phyloP scores from a whole-genome alignment of 2,888 invertebrate genomes.

The Bimastos eiseni region DNA sequence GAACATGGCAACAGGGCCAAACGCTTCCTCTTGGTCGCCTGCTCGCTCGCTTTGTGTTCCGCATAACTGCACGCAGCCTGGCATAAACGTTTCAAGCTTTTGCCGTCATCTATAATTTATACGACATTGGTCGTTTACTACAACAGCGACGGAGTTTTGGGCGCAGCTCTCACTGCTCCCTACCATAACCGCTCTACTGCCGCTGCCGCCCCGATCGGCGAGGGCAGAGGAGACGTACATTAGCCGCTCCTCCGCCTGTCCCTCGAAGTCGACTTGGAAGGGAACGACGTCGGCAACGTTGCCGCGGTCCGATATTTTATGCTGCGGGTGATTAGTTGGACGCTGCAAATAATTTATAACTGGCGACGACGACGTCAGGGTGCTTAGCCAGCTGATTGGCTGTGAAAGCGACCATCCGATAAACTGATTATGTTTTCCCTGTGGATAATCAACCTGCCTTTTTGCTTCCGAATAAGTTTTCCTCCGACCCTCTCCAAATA shows the following conservation, averaged over 20 bases:
- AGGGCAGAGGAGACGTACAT: not conserved
- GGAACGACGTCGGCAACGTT: not conserved
- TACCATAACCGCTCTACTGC: not conserved
- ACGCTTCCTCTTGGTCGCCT: not conserved
- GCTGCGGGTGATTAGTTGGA: slow-evolving; percentile 18
- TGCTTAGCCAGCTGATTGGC: not conserved
- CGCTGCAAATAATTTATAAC: not conserved
- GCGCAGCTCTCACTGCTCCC: slow-evolving; percentile 4
- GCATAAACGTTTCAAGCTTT: not conserved
- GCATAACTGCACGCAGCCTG: slow-evolving; percentile 7
- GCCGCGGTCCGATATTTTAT: not conserved
- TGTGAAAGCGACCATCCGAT: slow-evolving; percentile 5
- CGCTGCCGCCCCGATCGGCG: not conserved
- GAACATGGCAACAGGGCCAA: not conserved
- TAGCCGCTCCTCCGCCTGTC: not conserved
- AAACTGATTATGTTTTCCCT: slow-evolving; percentile 13
- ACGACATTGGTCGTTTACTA: slow-evolving; percentile 6
- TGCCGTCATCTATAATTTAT: slow-evolving; percentile 17
- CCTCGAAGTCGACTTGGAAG: not conserved
- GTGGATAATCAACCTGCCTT: not conserved
- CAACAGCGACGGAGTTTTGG: not conserved
- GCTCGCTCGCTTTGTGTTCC: slow-evolving; percentile 3
- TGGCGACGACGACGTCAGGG: not conserved
- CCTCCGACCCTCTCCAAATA: not conserved
- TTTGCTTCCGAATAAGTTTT: not conserved